Evolutionary conservation across 2,888 invertebrate genomes (phyloP), one percentile per base, ranked within the genome.

Genomic region (Xanthorhoe designata): DNA sequence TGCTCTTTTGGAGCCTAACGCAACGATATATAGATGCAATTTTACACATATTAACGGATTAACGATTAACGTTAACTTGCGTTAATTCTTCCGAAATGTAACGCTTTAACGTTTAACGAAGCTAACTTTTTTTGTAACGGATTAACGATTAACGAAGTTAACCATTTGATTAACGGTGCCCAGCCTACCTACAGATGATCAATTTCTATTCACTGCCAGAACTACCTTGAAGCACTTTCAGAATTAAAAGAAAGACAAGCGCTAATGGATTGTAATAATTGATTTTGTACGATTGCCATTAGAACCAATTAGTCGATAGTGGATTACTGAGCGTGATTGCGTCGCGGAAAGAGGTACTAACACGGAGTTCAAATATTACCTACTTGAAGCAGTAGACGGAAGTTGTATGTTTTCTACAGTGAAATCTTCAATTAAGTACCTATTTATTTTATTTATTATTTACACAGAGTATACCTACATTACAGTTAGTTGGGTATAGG

Each of bases 301-400:
- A 87, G 86, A 87, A 87, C 89, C 90, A 91, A 91, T 91, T 89
- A 86, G 87, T 88, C 84, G 87, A 85, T 87, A 85, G 88, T 89
- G 86, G 88, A 89, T 91, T 89, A 89, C 84, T 78, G 83, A 80
- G 84, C 83, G 86, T 86, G 88, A 87, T 87, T 87, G 88, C 85
- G 87, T 82, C 81, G 85, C 82, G 81, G 85, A 87, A 88, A 87
- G 87, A 85, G 84, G 87, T 87, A 51, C 3, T 60, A 17, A 9
- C 50, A 61, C 32, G 13, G 50, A 61, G 18, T 18, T 18, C 0
- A 45, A 18, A 3, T 29, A 52, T 15, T 15, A 32, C n/a, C n/a
- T n/a, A n/a, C 51, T 1, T 8, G 57, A 47, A 10, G 52, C 52
- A 47, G 18, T 29, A 32, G 10, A 38, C n/a, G 9, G 38, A 42